Evolutionary conservation across 2,797 vertebrate species (phyloP).

Genomic region (Eupleurogrammus muticus): DNA sequence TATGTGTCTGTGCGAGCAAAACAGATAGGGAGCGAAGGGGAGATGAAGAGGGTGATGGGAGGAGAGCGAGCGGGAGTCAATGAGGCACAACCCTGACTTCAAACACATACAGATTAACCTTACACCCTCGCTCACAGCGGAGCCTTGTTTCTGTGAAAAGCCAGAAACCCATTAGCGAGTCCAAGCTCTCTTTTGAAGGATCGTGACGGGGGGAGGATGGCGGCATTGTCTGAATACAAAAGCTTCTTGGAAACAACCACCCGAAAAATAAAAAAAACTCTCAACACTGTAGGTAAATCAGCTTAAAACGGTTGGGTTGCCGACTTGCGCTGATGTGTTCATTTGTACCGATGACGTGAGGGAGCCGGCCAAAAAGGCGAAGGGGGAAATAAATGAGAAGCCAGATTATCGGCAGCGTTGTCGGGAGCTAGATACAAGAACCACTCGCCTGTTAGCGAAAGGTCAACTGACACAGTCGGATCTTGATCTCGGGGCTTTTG

Average conservation of each 20-base stretch:
- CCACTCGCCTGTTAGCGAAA: conserved; percentile 1
- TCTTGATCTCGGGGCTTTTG: conserved; percentile 4
- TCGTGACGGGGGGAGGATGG: background rate
- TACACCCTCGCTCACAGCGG: conserved; percentile 48
- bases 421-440: conserved; percentile 1
- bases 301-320: conserved; percentile 4
- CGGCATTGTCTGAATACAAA: conserved; percentile 43
- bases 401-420: background rate
- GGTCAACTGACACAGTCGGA: conserved; percentile 6
- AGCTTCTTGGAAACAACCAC: conserved; percentile 5
- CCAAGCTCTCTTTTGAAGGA: conserved; percentile 49
- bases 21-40: background rate
- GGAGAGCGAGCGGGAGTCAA: conserved; percentile 59
- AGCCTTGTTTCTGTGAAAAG: conserved; percentile 56
- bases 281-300: conserved; percentile 8
- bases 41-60: conserved; percentile 34
- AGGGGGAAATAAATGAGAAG: background rate
- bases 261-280: too few relatives aligned
- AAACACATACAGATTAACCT: conserved; percentile 74
- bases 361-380: background rate
- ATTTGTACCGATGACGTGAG: conserved; percentile 14
- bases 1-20: background rate
- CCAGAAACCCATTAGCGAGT: conserved; percentile 65
- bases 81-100: conserved; percentile 72
- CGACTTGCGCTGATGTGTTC: conserved; percentile 12